Evolutionary conservation across 1,140 invertebrate species (phyloP), one percentile per base, ranked within the genome.

Genomic region (Popillia japonica): DNA sequence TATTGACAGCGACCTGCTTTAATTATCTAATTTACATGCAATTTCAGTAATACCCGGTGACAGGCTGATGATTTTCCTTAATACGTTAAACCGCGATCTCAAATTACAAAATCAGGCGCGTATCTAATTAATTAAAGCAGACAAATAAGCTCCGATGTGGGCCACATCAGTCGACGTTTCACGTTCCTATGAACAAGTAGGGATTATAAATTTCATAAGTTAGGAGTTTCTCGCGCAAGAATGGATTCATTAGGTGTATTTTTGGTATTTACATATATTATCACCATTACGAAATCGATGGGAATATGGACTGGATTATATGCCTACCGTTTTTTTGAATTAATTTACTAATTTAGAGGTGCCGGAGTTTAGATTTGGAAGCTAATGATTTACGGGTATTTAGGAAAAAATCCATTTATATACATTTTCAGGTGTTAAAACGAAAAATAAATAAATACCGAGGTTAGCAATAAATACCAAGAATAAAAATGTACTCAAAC

Each of bases 11-110:
- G 61, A 34, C 61, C 61, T 34, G 22, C 14, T 68, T 68, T 68
- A 68, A 68, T 68, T 68, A 68, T 68, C 61, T 68, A 68, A 68
- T 68, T 68, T 68, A 68, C 61, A 68, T 68, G 20, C 20, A 68
- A 68, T 68, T 68, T 34, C 61, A 34, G 61, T 68, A 68, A 68
- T 68, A 68, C 61, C 27, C 61, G 20, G 61, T 68, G 61, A 68
- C 61, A 27, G 61, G 61, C 4, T 68, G 61, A 68, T 68, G 61
- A 68, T 68, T 68, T 68, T 68, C 61, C 61, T 68, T 68, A 68
- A 68, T 68, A 68, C 22, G 7, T 34, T 68, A 68, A 68, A 68
- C 61, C 61, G 61, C 22, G 61, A 22, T 22, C 22, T 68, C 61
- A 27, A 27, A 68, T 68, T 68, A 68, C 61, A 68, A 68, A 68